A percentile compares a stretch with the other conserved stretches of the same genome.
Evolutionary conservation across 2,888 invertebrate genomes (phyloP).

Genomic region (Spialia ferax): DNA sequence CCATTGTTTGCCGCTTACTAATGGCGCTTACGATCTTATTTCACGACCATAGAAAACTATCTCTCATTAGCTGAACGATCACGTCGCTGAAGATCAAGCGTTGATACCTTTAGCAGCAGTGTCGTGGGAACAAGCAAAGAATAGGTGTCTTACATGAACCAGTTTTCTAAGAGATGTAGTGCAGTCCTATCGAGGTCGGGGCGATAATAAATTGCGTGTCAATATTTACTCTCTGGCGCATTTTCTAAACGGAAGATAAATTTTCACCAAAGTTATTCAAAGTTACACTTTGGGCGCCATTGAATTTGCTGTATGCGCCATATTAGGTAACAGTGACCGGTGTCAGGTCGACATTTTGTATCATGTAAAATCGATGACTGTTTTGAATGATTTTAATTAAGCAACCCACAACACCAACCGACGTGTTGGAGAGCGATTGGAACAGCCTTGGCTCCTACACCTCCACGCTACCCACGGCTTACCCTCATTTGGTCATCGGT

Average conservation of each 20-base stretch:
- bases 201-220: conserved; percentile 75
- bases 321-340: conserved; percentile 43
- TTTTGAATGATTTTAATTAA: conserved; percentile 77
- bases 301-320: conserved; percentile 30
- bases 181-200: conserved; percentile 76
- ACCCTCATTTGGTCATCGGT: conserved; percentile 84
- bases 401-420: conserved; percentile 74
- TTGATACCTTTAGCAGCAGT: conserved; percentile 62
- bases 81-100: conserved; percentile 70
- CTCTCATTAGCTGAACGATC: conserved; percentile 74
- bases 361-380: conserved; percentile 61
- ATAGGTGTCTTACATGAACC: conserved; percentile 74
- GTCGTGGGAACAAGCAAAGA: conserved; percentile 80
- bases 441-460: conserved; percentile 83
- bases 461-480: conserved; percentile 82
- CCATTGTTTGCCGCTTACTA: conserved; percentile 51
- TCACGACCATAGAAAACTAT: conserved; percentile 66
- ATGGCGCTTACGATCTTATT: conserved; percentile 49
- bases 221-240: conserved; percentile 72
- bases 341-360: conserved; percentile 45
- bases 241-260: conserved; percentile 56
- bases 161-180: conserved; percentile 78
- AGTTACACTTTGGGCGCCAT: background rate
- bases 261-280: conserved; percentile 13
- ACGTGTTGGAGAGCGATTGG: conserved; percentile 78